Evolutionary conservation across 2,888 invertebrate genomes (phyloP), one percentile per base, ranked within the genome.

Genomic region (Drepana falcataria): DNA sequence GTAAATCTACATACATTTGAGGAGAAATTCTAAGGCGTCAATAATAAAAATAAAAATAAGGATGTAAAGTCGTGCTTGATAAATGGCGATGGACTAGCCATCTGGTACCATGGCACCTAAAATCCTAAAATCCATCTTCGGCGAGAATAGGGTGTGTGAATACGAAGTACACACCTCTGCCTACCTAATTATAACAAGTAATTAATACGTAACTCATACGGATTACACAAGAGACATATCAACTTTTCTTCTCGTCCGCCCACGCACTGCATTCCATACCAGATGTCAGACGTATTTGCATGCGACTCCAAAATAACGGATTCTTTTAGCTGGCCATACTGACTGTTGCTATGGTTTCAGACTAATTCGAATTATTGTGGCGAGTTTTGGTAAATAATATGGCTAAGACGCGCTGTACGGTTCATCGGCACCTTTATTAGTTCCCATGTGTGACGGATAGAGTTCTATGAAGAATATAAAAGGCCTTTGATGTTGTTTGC

Each of bases 401-500:
- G 6, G 6, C 44, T 3, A 9, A 7, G 9, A 44, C 1, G 7
- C 7, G 2, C 44, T 7, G 21, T 21, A 21, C 21, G 44, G 44
- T 44, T 44, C 44, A 44, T 44, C 44, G 44, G 6, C 48, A 48
- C 35, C 48, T 35, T 34, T 35, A 34, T 48, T 7, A 3, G 47
- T 35, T 52, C 35, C 47, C 35, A 21, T 52, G 44, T 47, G 47
- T 47, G n/a, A 47, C 35, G n/a, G 47, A 47, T 51, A 33, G 41
- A 41, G 40, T 52, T 52, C 44, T 35, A 47, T 44, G 52, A 52
- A 21, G 49, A 21, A 49, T 21, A 21, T 21, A 21, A 58, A 58
- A 48, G 53, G 53, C 44, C 49, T 49, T 41, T 44, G 53, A 53
- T 51, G 49, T 62, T 59, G 63, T 71, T 68, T 72, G 66, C 69